Conservation (phyloP, 2,113 vertebrate genomes). For the Saimiri boliviensis region DNA sequence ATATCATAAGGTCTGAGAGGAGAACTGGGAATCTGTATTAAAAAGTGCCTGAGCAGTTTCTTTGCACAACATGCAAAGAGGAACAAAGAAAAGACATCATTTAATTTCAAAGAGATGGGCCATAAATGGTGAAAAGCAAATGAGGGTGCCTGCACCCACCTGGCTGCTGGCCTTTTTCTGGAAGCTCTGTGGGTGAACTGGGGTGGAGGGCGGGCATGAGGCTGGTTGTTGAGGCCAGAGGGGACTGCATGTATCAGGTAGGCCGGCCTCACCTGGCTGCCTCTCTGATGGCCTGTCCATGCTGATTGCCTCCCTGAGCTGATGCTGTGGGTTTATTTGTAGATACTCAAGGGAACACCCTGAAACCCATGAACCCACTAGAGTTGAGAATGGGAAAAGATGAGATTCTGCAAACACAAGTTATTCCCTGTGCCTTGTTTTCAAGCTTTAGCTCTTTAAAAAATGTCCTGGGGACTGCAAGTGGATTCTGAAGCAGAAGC, state of each 20-base stretch:
- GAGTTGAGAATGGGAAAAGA: slow-evolving; percentile 55
- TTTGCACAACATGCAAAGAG: neutral
- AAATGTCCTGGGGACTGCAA: slow-evolving; percentile 42
- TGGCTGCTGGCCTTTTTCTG: neutral
- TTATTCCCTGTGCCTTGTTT: slow-evolving; percentile 53
- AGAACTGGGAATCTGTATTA: neutral
- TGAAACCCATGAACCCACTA: slow-evolving; percentile 52
- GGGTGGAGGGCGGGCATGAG: neutral
- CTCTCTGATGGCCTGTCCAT: neutral
- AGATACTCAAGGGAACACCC: slow-evolving; percentile 52
- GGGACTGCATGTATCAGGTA: neutral
- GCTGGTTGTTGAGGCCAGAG: slow-evolving; percentile 46
- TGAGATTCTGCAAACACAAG: slow-evolving; percentile 43
- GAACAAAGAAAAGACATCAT: neutral
- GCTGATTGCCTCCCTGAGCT: neutral
- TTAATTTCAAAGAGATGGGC: neutral
- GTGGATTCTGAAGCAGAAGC: slow-evolving; percentile 53
- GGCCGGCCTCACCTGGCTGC: neutral
- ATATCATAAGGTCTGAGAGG: neutral
- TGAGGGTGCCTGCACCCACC: neutral
- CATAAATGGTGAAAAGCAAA: neutral
- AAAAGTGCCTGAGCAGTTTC: neutral
- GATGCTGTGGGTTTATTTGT: slow-evolving; percentile 15
- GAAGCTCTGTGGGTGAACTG: neutral
- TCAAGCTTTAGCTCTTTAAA: slow-evolving; percentile 58